phyloP scores from a whole-genome alignment of 2,113 vertebrate species.

The Engystomops pustulosus region DNA sequence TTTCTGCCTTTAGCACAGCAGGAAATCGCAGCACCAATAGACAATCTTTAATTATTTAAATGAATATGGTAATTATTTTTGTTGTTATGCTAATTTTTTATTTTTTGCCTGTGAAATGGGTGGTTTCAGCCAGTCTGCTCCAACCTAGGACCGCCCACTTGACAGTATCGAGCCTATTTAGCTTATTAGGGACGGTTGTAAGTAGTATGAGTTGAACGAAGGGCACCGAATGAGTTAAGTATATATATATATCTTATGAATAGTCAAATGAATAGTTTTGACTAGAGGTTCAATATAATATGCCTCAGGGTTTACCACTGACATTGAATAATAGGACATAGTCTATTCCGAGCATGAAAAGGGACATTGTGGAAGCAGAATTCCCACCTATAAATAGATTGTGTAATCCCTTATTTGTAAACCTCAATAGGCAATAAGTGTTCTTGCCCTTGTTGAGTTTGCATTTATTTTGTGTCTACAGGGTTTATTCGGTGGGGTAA shows the following conservation, averaged over 20 bases:
- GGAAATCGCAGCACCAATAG: background rate
- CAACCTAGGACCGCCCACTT: no score
- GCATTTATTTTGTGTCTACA: background rate
- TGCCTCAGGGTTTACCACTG: background rate
- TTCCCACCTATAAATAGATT: background rate
- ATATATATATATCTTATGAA: no score
- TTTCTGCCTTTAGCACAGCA: background rate
- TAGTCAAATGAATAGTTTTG: no score
- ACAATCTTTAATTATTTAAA: no score
- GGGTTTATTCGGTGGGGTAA: background rate
- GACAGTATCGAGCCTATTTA: no score
- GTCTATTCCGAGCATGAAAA: background rate
- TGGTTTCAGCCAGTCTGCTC: no score
- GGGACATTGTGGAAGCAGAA: background rate
- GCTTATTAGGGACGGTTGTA: no score
- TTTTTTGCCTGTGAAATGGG: no score
- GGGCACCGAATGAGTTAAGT: no score
- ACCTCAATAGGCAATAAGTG: background rate
- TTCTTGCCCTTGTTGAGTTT: constrained; percentile 8
- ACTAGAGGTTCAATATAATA: background rate
- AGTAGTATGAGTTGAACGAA: no score
- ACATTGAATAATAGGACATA: background rate
- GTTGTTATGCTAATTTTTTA: no score
- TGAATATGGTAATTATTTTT: no score
- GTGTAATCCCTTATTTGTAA: background rate